A percentile compares a stretch with the other conserved stretches of the same genome.
These are phyloP conservation scores for Thereva unica DNA, from an alignment of 2,888 invertebrate species.

Conservation along the genomic window DNA sequence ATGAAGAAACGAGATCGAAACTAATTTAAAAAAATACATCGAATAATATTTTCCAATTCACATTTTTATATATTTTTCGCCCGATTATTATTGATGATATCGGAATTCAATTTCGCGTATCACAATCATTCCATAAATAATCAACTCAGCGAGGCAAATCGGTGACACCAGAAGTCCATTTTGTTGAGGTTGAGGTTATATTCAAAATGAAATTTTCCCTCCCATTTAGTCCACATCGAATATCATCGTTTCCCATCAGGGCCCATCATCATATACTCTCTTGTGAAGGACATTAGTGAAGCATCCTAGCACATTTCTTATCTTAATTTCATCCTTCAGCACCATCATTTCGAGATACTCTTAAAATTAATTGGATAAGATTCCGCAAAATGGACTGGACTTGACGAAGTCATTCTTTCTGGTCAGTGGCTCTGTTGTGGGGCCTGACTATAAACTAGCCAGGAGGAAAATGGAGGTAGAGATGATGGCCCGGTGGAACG, in stretches of 20 bases:
- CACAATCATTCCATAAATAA: no score
- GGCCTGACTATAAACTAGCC: neutral
- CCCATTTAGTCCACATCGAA: neutral
- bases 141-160: no score
- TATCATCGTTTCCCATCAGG: neutral
- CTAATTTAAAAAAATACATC: no score
- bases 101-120: no score
- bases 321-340: conserved; percentile 35
- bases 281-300: conserved; percentile 12
- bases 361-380: conserved; percentile 32
- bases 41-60: no score
- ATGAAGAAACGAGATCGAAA: no score
- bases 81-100: no score
- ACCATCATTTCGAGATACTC: conserved; percentile 23
- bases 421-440: conserved; percentile 14
- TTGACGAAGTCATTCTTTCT: conserved; percentile 32
- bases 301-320: conserved; percentile 23
- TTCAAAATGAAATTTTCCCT: conserved; percentile 26
- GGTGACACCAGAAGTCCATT: no score
- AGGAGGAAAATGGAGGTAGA: conserved; percentile 18
- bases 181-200: neutral
- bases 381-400: conserved; percentile 19
- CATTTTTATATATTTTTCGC: no score
- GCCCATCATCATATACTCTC: neutral
- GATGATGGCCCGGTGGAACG: conserved; percentile 13